phyloP scores from a whole-genome alignment of 2,888 invertebrate species.

The Ochlodes sylvanus region DNA sequence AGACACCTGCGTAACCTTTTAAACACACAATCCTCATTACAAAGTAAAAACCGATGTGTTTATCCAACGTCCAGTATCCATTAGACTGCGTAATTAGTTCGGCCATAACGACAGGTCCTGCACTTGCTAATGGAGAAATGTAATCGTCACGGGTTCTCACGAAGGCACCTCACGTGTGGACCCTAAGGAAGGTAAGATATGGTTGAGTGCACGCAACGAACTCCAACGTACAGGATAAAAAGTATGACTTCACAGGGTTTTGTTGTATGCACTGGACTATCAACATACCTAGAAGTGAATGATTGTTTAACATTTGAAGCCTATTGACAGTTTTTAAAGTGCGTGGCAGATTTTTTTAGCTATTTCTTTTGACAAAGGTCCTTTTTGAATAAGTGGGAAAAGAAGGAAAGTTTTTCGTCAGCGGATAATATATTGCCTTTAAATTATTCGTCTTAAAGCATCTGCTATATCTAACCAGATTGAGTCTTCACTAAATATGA shows the following conservation, averaged over 20 bases:
- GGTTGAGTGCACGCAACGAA: conserved; percentile 77
- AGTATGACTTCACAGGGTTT: conserved; percentile 55
- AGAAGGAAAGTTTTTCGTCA: too few relatives aligned
- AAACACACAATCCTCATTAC: neutral
- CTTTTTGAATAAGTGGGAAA: too few relatives aligned
- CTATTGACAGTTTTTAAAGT: neutral
- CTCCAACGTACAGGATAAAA: conserved; percentile 56
- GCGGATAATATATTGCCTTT: too few relatives aligned
- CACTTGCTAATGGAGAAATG: conserved; percentile 64
- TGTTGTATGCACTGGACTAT: conserved; percentile 21
- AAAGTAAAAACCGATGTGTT: conserved; percentile 9
- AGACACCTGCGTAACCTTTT: conserved; percentile 8
- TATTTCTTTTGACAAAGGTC: neutral
- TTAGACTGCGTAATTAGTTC: conserved; percentile 14
- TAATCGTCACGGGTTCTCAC: conserved; percentile 77
- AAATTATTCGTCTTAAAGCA: too few relatives aligned
- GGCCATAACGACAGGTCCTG: conserved; percentile 13
- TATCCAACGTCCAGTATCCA: conserved; percentile 7
- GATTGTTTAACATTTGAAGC: conserved; percentile 4
- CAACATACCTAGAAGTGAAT: conserved; percentile 22
- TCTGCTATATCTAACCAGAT: too few relatives aligned
- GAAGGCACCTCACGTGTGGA: conserved; percentile 55
- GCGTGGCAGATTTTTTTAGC: too few relatives aligned
- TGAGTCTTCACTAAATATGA: neutral
- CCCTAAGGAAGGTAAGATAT: conserved; percentile 72